Evolutionary conservation across 2,797 vertebrate genomes (phyloP).

Genomic region (Karalla daura): DNA sequence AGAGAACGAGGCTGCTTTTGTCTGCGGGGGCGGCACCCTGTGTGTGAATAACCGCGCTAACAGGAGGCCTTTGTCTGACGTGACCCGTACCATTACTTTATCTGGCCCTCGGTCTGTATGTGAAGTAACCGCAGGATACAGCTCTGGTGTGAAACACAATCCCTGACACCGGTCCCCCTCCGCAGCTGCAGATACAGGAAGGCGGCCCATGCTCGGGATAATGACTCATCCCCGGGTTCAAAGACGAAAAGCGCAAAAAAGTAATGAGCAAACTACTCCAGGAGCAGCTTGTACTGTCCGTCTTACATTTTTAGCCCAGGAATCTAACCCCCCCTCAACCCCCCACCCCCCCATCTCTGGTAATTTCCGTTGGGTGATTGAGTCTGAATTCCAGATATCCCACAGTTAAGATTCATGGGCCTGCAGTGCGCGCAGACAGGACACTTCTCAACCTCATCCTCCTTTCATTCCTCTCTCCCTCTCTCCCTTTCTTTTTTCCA

Average conservation of each 20-base stretch:
- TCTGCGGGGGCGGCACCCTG: constrained; percentile 7
- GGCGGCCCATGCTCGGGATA: background rate
- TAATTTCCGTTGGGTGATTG: constrained; percentile 69
- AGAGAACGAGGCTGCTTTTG: constrained; percentile 51
- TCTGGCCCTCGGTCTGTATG: constrained; percentile 5
- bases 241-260: too few species aligned
- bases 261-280: constrained; percentile 5
- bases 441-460: constrained; percentile 18
- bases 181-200: background rate
- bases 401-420: constrained; percentile 60
- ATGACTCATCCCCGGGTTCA: background rate
- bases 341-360: constrained; percentile 15
- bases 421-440: constrained; percentile 36
- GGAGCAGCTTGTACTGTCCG: constrained; percentile 41
- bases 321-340: background rate
- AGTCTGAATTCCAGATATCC: constrained; percentile 70
- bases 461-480: constrained; percentile 16
- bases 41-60: constrained; percentile 7
- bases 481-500: constrained; percentile 8
- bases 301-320: constrained; percentile 35
- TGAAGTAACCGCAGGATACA: background rate
- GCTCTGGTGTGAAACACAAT: background rate
- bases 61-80: constrained; percentile 7
- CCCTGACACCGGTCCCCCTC: background rate
- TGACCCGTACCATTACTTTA: background rate